A percentile compares a stretch with the other conserved stretches of the same genome.
Evolutionary conservation across 92 coral and sea anemone species (phyloP).

Genomic region (Umimayanthus chanpuru): DNA sequence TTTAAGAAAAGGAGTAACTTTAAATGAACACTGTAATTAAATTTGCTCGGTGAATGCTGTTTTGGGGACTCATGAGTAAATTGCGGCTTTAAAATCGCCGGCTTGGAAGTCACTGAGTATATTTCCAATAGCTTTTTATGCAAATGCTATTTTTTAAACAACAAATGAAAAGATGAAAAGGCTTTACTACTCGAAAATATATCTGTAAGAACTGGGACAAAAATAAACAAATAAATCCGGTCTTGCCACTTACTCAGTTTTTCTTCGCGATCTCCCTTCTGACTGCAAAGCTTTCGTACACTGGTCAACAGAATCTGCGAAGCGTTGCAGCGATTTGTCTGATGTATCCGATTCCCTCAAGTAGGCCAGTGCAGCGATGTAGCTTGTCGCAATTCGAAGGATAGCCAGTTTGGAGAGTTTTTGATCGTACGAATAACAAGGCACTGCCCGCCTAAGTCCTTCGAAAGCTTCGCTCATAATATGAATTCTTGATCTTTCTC

Average conservation of each 20-base stretch:
- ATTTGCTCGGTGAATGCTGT: background rate
- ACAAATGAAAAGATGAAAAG: background rate
- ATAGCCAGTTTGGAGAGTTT: conserved; percentile 95
- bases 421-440: conserved; percentile 92
- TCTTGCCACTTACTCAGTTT: conserved; percentile 63
- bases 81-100: background rate
- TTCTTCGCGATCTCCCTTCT: conserved; percentile 87
- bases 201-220: background rate
- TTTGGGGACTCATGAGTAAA: background rate
- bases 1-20: background rate
- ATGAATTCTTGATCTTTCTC: conserved; percentile 93
- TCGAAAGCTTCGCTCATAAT: conserved; percentile 98
- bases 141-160: conserved; percentile 5
- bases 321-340: conserved; percentile 82
- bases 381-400: conserved; percentile 90
- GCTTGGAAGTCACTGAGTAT: background rate
- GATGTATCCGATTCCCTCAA: conserved; percentile 87
- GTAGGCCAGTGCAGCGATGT: conserved; percentile 86
- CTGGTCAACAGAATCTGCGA: conserved; percentile 91
- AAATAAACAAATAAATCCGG: background rate
- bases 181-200: background rate
- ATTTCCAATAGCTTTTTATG: background rate
- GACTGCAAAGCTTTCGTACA: conserved; percentile 95
- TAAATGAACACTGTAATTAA: conserved; percentile 28
- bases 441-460: conserved; percentile 89